Evolutionary conservation across 1,140 invertebrate genomes (phyloP).

Genomic region (Drosophila mojavensis): DNA sequence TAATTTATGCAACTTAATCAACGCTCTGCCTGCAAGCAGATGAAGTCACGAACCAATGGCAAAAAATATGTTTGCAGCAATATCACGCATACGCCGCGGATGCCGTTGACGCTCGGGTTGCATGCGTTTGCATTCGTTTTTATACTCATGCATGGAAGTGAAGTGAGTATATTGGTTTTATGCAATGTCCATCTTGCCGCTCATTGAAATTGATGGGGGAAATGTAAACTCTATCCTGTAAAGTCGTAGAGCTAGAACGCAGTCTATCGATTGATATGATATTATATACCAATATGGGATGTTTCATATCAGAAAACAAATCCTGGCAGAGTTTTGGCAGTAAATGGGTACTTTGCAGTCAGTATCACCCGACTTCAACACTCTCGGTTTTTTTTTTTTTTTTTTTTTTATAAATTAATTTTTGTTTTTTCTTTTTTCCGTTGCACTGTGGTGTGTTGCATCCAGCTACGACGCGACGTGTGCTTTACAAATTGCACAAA

Average conservation of each 20-base stretch:
- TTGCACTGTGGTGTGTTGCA: background rate
- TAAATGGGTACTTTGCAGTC: no score
- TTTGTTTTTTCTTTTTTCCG: constrained; percentile 8
- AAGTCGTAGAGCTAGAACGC: no score
- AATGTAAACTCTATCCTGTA: no score
- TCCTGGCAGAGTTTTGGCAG: background rate
- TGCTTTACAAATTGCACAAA: constrained; percentile 49
- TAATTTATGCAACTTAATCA: constrained; percentile 78
- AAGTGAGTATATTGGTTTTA: no score
- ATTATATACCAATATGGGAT: no score
- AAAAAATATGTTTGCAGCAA: constrained; percentile 26
- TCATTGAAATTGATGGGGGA: no score
- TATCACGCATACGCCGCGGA: constrained; percentile 63
- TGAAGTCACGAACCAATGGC: background rate
- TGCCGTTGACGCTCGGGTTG: constrained; percentile 7
- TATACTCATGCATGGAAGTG: no score
- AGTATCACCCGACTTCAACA: no score
- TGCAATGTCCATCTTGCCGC: no score
- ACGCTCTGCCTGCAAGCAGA: constrained; percentile 10
- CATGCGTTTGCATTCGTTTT: constrained; percentile 22
- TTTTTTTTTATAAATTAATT: constrained; percentile 39
- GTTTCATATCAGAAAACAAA: no score
- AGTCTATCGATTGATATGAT: no score
- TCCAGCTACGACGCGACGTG: background rate
- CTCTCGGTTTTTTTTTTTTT: no score